Percentiles rank a stretch among this genome's conserved stretches.
phyloP scores from a whole-genome alignment of 2,113 vertebrate genomes.

The Solea senegalensis region DNA sequence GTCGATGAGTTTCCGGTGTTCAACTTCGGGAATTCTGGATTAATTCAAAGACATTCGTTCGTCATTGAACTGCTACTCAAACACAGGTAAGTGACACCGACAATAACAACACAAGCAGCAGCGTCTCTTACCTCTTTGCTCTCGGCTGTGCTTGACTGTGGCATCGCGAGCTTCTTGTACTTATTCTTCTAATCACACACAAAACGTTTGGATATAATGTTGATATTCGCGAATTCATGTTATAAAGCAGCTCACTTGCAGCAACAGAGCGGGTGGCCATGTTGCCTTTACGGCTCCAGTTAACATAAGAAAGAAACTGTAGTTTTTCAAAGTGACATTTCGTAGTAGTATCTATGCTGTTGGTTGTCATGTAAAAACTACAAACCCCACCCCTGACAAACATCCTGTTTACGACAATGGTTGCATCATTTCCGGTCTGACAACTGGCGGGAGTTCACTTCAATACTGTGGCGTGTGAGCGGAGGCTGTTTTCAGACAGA shows the following conservation, averaged over 20 bases:
- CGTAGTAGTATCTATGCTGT: rapidly evolving
- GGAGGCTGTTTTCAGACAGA: neutral
- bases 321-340: conserved; percentile 48
- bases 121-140: conserved; percentile 48
- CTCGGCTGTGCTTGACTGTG: conserved; percentile 37
- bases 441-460: conserved; percentile 69
- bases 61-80: too few species aligned
- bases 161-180: conserved; percentile 32
- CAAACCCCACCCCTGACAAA: conserved; percentile 36
- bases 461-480: neutral
- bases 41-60: too few species aligned
- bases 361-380: conserved; percentile 20
- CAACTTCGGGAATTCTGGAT: too few species aligned
- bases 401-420: neutral
- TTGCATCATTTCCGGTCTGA: conserved; percentile 38
- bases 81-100: neutral
- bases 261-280: conserved; percentile 74
- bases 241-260: conserved; percentile 45
- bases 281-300: neutral
- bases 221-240: conserved; percentile 53
- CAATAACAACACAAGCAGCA: neutral
- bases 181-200: conserved; percentile 43
- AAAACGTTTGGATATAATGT: conserved; percentile 29
- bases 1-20: too few species aligned
- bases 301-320: conserved; percentile 59